Conservation (phyloP, 2,113 vertebrate genomes). For the mouse (Mus musculus) region GRCm39 chr1:160450001-160450500, state of each 20-base stretch:
- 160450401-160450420: too few species aligned
- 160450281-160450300: neutral
- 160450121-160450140: neutral
- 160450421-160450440: fast-evolving
- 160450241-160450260: neutral
- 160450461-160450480: fast-evolving
- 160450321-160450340: neutral
- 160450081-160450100: neutral
- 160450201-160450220: neutral
- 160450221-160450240: neutral
- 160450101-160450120: neutral
- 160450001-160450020: neutral
- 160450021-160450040: neutral
- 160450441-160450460: too few species aligned
- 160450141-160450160: neutral
- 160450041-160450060: neutral
- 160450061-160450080: neutral
- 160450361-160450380: fast-evolving
- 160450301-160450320: neutral
- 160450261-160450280: neutral
- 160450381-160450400: too few species aligned
- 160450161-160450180: neutral
- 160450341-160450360: fast-evolving
- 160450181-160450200: neutral
- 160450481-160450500: too few species aligned